Evolutionary conservation across 2,113 vertebrate species (phyloP).

Genomic region (Nothocercus nigrocapillus): DNA sequence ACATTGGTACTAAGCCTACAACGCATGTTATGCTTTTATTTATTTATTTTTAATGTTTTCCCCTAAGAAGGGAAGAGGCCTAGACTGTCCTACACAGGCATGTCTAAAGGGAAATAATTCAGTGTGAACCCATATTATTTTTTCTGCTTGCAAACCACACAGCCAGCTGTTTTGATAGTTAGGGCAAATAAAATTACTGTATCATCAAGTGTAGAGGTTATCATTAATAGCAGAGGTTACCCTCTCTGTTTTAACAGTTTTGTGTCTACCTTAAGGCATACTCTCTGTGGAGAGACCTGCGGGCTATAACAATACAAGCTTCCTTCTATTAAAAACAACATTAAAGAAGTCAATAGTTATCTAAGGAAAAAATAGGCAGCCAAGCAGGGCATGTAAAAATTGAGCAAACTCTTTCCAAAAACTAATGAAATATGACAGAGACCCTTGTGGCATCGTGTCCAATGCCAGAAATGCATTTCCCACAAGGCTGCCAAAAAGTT

Average conservation of each 20-base stretch:
- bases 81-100: neutral
- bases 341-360: neutral
- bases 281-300: neutral
- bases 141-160: neutral
- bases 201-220: neutral
- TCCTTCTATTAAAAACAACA: neutral
- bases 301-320: neutral
- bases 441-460: neutral
- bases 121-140: neutral
- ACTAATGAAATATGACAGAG: neutral
- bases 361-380: neutral
- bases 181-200: neutral
- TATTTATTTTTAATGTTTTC: too few species aligned
- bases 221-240: neutral
- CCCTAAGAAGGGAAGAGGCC: neutral
- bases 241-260: neutral
- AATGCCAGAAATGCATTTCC: neutral
- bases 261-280: neutral
- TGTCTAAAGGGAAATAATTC: neutral
- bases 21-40: accelerated
- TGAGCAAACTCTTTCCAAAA: neutral
- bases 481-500: neutral
- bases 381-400: neutral
- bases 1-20: neutral
- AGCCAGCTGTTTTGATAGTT: neutral